Base-by-base conservation (phyloP, 2,797 vertebrate species). In the Takifugu rubripes region DNA sequence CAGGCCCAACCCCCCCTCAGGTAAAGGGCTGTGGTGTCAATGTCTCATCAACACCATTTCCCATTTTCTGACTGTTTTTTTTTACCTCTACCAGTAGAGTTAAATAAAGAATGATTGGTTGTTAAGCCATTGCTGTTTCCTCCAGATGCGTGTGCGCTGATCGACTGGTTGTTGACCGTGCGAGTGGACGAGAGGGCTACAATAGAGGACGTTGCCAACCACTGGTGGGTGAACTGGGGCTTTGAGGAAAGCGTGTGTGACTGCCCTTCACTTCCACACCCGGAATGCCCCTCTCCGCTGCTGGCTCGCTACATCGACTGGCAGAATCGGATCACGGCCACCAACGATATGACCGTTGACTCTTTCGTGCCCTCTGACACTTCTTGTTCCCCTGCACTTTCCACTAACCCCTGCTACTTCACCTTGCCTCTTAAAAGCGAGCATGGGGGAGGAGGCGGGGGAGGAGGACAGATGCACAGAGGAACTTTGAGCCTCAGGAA, bases 181-280 rank as follows among this genome's bases (percentile, higher is more conserved):
- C 83, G 83, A 25, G 83, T 82, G 50, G 86, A 92, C 3, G 87
- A 92, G 45, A 84, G 93, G 65, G 93, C 93, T 44, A 93, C 91
- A 0, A 88, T 93, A 52, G 93, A 94, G 79, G 93, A 94, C n/a
- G 91, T 94, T 24, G 91, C 92, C 66, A 92, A 91, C 79, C 93
- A 94, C 81, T 94, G 93, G 93, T 94, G 93, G 93, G 91, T 94
- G 58, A 94, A 94, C 82, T 94, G 92, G 93, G 92, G 93, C 52
- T 93, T 91, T 66, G 90, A 92, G 75, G 83, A 88, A 59, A 85
- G 87, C 49, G 87, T 94, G 49, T 94, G 93, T 36, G 91, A 93
- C 86, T 93, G 93, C 59, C 83, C 81, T 33, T 77, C 77, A n/a
- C 60, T 88, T 25, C 70, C 86, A 5, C 83, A 78, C 62, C 85